Percentiles rank a stretch among this genome's conserved stretches.
Evolutionary conservation across 1,140 invertebrate genomes (phyloP).

Genomic region (Whitmania pigra): DNA sequence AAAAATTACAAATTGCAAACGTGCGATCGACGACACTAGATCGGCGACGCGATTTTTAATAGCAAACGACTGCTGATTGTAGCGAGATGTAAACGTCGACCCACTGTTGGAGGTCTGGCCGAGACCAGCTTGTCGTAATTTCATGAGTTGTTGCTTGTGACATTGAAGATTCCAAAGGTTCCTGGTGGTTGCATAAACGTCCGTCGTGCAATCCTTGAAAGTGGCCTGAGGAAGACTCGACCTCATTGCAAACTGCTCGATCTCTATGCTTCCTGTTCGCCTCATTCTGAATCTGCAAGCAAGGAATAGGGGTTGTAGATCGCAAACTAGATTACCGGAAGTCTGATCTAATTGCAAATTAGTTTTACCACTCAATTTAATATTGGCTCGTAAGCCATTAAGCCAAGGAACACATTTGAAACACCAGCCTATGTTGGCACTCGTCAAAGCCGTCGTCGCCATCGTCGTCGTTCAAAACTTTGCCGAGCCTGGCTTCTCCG

Average conservation of each 20-base stretch:
- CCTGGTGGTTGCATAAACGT: slow-evolving; percentile 29
- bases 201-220: slow-evolving; percentile 18
- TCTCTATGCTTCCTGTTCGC: slow-evolving; percentile 33
- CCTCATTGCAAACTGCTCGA: slow-evolving; percentile 37
- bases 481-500: background rate
- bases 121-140: slow-evolving; percentile 27
- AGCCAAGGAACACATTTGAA: no score
- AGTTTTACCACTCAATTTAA: no score
- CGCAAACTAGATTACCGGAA: background rate
- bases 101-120: no score
- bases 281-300: slow-evolving; percentile 28
- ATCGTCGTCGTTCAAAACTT: slow-evolving; percentile 1
- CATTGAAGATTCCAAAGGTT: slow-evolving; percentile 51
- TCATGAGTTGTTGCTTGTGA: slow-evolving; percentile 45
- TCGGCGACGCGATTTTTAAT: no score
- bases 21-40: no score
- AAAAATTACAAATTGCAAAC: no score
- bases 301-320: background rate
- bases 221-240: slow-evolving; percentile 33
- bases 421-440: background rate
- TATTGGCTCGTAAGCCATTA: no score
- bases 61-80: no score
- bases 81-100: no score
- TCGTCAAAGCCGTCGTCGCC: slow-evolving; percentile 8
- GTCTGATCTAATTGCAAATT: no score